phyloP scores from a whole-genome alignment of 2,797 vertebrate species.

The Melanotaenia trifasciata region DNA sequence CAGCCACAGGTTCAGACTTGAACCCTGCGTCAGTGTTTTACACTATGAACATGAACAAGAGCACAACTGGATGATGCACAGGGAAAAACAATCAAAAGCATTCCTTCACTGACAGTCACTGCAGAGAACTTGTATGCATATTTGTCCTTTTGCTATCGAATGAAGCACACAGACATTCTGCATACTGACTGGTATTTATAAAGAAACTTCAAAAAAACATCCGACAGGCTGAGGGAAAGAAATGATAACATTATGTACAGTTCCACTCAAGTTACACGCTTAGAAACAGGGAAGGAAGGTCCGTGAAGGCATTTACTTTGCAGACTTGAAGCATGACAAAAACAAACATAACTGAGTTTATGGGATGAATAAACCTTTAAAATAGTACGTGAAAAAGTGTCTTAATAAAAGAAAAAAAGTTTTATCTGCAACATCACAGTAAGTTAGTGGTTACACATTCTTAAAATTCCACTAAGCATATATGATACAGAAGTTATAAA shows the following conservation, averaged over 20 bases:
- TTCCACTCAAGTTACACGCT: conserved; percentile 33
- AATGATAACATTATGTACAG: conserved; percentile 18
- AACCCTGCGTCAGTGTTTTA: conserved; percentile 28
- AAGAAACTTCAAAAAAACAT: conserved; percentile 23
- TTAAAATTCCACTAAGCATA: conserved; percentile 59
- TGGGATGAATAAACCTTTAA: background rate
- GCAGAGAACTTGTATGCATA: background rate
- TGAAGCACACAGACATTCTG: conserved; percentile 2
- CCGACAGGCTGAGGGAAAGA: background rate
- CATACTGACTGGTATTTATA: conserved; percentile 28
- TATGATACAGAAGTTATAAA: conserved; percentile 54
- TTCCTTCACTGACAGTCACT: background rate
- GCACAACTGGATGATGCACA: conserved; percentile 1
- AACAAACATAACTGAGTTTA: background rate
- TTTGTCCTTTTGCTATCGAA: background rate
- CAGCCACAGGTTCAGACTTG: conserved; percentile 64
- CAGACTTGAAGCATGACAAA: background rate
- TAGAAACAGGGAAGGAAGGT: conserved; percentile 1
- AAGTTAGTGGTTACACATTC: conserved; percentile 34
- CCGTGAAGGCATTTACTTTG: conserved; percentile 1
- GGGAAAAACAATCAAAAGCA: background rate
- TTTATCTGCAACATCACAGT: conserved; percentile 12
- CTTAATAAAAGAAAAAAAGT: background rate
- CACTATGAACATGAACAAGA: conserved; percentile 14
- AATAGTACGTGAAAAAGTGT: background rate